Percentiles rank a stretch among this genome's conserved stretches.
These are phyloP conservation scores for Bubo bubo DNA, from an alignment of 2,113 vertebrate genomes.

Conservation along the genomic window DNA sequence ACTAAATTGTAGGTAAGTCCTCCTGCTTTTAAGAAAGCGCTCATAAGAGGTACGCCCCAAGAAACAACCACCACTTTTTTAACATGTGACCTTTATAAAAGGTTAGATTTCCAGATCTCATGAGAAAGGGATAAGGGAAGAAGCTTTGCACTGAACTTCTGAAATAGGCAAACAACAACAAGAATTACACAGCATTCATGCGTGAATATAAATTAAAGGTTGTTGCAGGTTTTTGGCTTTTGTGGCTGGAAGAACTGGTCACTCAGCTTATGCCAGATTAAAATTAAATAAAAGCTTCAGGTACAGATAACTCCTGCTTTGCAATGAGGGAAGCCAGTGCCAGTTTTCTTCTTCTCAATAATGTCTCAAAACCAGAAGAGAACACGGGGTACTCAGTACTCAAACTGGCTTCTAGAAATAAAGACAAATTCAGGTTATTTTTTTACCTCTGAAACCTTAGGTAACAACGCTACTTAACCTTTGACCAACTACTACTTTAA, in stretches of 20 bases:
- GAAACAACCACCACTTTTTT: background rate
- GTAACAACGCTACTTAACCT: background rate
- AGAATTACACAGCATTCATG: background rate
- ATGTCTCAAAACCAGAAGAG: background rate
- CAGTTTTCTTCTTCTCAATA: background rate
- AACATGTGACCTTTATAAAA: background rate
- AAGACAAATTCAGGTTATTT: background rate
- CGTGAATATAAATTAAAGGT: background rate
- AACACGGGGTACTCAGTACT: background rate
- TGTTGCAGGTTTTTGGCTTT: background rate
- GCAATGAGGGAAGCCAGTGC: background rate
- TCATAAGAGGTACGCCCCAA: background rate
- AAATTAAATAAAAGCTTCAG: background rate
- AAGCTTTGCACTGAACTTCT: background rate
- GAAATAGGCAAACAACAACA: background rate
- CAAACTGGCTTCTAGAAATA: background rate
- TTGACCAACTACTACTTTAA: background rate
- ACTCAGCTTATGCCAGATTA: background rate
- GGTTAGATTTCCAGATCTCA: background rate
- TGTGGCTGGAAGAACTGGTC: constrained; percentile 25
- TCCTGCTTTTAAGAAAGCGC: background rate
- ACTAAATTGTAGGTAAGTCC: background rate
- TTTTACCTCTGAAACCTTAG: background rate
- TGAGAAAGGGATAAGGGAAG: background rate
- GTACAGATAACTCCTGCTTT: background rate